phyloP scores from a whole-genome alignment of 2,797 vertebrate species.

The Eutrigla gurnardus region DNA sequence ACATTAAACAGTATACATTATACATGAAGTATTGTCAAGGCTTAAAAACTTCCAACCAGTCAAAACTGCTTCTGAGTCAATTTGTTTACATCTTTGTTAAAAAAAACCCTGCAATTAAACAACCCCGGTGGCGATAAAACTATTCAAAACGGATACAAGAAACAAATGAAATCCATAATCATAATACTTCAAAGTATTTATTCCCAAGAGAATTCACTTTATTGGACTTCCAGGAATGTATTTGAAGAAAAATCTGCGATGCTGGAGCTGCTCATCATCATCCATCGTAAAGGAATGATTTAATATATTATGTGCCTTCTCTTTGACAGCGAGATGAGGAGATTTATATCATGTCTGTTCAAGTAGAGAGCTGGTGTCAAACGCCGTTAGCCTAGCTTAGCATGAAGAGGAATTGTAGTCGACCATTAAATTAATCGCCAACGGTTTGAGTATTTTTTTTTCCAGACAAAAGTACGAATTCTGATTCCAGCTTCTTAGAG shows the following conservation, averaged over 20 bases:
- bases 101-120: neutral
- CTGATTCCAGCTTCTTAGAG: too few relatives aligned
- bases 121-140: neutral
- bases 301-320: neutral
- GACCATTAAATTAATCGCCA: too few relatives aligned
- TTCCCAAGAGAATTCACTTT: conserved; percentile 7
- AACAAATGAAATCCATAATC: conserved; percentile 12
- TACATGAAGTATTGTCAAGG: conserved; percentile 59
- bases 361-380: too few relatives aligned
- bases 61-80: conserved; percentile 35
- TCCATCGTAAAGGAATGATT: neutral
- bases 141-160: conserved; percentile 1
- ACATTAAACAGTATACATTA: conserved; percentile 63
- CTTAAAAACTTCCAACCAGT: conserved; percentile 47
- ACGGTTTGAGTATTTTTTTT: too few relatives aligned
- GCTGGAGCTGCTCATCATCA: neutral
- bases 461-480: too few relatives aligned
- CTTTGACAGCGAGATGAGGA: neutral
- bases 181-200: conserved; percentile 1
- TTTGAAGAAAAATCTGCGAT: neutral
- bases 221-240: conserved; percentile 2
- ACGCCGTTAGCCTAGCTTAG: neutral
- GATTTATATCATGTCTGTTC: too few relatives aligned
- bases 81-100: conserved; percentile 19
- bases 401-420: neutral